Conservation (phyloP, 2,797 vertebrate species). For the Syngnathus acus region DNA sequence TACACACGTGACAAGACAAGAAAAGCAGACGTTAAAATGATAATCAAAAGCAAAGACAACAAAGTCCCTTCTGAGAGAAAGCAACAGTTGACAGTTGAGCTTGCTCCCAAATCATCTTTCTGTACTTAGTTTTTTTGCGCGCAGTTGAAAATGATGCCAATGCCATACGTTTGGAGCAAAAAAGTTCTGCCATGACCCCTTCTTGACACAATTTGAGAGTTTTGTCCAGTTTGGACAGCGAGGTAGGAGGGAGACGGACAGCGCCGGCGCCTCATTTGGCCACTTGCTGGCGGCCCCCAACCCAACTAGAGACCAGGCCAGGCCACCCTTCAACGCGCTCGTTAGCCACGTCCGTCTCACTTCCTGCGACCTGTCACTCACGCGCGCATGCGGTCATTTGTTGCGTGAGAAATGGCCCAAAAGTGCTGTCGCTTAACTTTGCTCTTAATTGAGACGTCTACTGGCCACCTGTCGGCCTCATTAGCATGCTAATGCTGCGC, state of each 20-base stretch:
- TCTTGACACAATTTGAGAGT: too few relatives aligned
- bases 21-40: background rate
- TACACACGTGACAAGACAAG: conserved; percentile 14
- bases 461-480: conserved; percentile 99
- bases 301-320: conserved; percentile 23
- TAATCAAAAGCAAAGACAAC: background rate
- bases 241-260: background rate
- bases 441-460: conserved; percentile 99
- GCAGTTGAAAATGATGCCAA: too few relatives aligned
- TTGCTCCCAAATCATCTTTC: too few relatives aligned
- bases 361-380: conserved; percentile 51
- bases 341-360: conserved; percentile 68
- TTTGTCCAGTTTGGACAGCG: background rate
- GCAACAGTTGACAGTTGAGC: background rate
- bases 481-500: conserved; percentile 99
- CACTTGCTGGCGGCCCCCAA: background rate
- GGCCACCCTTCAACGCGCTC: conserved; percentile 61
- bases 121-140: too few relatives aligned
- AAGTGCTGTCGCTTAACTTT: conserved; percentile 86
- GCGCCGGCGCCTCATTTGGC: background rate
- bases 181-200: too few relatives aligned
- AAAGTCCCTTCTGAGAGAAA: background rate
- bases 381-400: conserved; percentile 21
- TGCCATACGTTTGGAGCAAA: too few relatives aligned
- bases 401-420: conserved; percentile 31